phyloP scores from a whole-genome alignment of 2,797 vertebrate genomes.

The Limnodromus scolopaceus region DNA sequence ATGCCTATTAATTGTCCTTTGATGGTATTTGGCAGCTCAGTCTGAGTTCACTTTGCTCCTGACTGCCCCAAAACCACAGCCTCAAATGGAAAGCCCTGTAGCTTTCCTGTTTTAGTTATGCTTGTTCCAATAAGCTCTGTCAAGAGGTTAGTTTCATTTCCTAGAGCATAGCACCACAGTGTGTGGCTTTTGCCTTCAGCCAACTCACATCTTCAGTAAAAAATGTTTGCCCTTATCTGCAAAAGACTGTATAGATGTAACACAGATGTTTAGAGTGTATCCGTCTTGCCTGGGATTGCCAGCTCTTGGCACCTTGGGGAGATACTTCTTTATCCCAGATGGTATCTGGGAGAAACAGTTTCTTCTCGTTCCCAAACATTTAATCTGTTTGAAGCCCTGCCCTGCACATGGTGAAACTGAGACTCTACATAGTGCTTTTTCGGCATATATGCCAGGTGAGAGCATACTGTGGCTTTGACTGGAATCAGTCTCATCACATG shows the following conservation, averaged over 20 bases:
- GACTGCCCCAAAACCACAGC: background rate
- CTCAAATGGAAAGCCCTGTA: background rate
- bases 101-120: background rate
- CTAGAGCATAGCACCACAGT: background rate
- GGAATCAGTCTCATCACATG: background rate
- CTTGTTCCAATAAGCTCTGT: background rate
- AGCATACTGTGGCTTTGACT: background rate
- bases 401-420: background rate
- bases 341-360: background rate
- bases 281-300: background rate
- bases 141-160: background rate
- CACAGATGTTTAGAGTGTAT: background rate
- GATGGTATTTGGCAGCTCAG: background rate
- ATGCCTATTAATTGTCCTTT: background rate
- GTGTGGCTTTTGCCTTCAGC: background rate
- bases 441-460: background rate
- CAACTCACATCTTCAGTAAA: background rate
- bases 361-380: background rate
- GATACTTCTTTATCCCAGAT: background rate
- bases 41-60: background rate
- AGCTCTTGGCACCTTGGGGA: background rate
- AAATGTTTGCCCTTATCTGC: background rate
- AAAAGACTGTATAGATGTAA: background rate
- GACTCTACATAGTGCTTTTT: background rate
- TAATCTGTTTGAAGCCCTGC: background rate